Conservation (phyloP, 2,113 vertebrate genomes). For the Hippocampus zosterae region DNA sequence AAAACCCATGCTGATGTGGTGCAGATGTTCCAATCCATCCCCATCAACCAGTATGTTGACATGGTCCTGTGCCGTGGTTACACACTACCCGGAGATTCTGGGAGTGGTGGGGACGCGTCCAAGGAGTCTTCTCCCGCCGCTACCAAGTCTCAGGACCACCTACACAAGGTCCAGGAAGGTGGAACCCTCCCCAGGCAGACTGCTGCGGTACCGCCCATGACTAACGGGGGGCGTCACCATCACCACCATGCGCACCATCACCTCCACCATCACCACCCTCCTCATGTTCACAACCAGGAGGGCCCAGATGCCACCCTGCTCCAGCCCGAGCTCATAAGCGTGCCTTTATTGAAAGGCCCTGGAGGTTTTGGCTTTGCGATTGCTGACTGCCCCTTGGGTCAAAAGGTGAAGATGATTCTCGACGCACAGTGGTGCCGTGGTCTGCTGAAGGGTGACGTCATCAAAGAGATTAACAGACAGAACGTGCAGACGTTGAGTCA, state of each 20-base stretch:
- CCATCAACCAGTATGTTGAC: constrained; percentile 90
- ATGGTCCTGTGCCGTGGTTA: constrained; percentile 96
- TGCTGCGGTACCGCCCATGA: constrained; percentile 64
- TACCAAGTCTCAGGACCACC: constrained; percentile 74
- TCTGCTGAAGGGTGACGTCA: constrained; percentile 91
- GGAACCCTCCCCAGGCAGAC: constrained; percentile 69
- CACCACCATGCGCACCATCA: constrained; percentile 26
- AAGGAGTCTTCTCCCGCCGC: constrained; percentile 58
- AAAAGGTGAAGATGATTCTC: constrained; percentile 98
- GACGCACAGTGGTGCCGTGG: constrained; percentile 97
- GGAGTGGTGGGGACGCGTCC: constrained; percentile 73
- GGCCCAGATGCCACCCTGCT: constrained; percentile 78
- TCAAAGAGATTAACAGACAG: constrained; percentile 94
- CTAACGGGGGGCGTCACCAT: constrained; percentile 73
- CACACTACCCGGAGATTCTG: constrained; percentile 85
- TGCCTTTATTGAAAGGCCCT: constrained; percentile 90
- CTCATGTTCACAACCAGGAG: constrained; percentile 55
- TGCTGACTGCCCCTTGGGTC: constrained; percentile 89
- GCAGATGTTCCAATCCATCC: constrained; percentile 95
- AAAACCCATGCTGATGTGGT: constrained; percentile 98
- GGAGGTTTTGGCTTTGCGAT: constrained; percentile 97
- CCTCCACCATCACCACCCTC: constrained; percentile 44
- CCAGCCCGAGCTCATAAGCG: constrained; percentile 88
- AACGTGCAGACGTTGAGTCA: constrained; percentile 92
- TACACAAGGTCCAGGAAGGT: constrained; percentile 72